Evolutionary conservation across 1,140 invertebrate genomes (phyloP).

Genomic region (Drosophila leontia): DNA sequence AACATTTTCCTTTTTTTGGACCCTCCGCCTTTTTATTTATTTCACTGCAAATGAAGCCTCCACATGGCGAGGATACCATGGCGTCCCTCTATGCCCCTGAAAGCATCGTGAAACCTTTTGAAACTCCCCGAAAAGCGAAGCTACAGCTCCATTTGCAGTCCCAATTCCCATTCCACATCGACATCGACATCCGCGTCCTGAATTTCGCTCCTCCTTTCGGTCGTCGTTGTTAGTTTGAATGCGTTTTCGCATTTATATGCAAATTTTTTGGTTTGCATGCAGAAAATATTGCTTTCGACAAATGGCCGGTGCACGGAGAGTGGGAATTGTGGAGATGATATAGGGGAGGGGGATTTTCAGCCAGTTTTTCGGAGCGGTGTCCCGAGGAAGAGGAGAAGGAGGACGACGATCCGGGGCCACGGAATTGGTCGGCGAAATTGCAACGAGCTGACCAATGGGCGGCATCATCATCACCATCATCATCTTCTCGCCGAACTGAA

Average conservation of each 20-base stretch:
- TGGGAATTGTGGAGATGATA: slow-evolving; percentile 10
- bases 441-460: slow-evolving; percentile 55
- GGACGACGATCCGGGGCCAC: slow-evolving; percentile 21
- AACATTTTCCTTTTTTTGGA: slow-evolving; percentile 43
- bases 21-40: slow-evolving; percentile 69
- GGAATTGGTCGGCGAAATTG: slow-evolving; percentile 56
- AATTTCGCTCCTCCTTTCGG: slow-evolving; percentile 44
- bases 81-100: background rate
- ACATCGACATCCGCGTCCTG: slow-evolving; percentile 48
- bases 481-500: slow-evolving; percentile 4
- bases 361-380: slow-evolving; percentile 44
- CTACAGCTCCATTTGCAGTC: slow-evolving; percentile 62
- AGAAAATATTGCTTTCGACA: slow-evolving; percentile 77
- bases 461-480: slow-evolving; percentile 46
- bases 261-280: slow-evolving; percentile 83
- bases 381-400: background rate
- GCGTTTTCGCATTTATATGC: slow-evolving; percentile 84
- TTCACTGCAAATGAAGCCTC: slow-evolving; percentile 72
- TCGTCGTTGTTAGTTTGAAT: slow-evolving; percentile 80
- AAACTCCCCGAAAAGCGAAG: slow-evolving; percentile 20
- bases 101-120: background rate
- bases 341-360: slow-evolving; percentile 12
- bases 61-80: slow-evolving; percentile 19
- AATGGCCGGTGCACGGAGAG: slow-evolving; percentile 46
- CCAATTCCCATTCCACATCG: slow-evolving; percentile 43